These are phyloP conservation scores for Gasterosteus aculeatus DNA, from an alignment of 2,113 vertebrate species.

Conservation along the genomic window DNA sequence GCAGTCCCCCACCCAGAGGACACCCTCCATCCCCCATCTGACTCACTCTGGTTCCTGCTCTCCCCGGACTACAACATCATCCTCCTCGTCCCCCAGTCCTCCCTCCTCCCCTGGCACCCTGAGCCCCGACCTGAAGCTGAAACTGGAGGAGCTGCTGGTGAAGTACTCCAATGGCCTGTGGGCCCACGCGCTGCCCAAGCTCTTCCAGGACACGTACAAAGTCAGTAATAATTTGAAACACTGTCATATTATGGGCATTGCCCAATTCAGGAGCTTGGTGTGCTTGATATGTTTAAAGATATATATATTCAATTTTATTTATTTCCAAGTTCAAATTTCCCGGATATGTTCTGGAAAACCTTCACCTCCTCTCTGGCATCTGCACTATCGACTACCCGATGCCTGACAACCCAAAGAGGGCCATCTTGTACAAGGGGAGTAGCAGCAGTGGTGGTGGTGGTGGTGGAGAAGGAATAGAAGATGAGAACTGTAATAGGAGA, in stretches of 20 bases:
- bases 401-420: conserved; percentile 89
- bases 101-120: conserved; percentile 61
- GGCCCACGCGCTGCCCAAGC: conserved; percentile 92
- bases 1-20: conserved; percentile 44
- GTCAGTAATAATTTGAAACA: conserved; percentile 48
- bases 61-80: conserved; percentile 45
- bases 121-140: conserved; percentile 85
- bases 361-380: conserved; percentile 87
- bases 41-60: conserved; percentile 50
- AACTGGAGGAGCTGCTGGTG: conserved; percentile 86
- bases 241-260: background rate
- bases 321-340: conserved; percentile 86
- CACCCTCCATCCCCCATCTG: conserved; percentile 19
- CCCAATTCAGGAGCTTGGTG: background rate
- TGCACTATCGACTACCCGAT: conserved; percentile 89
- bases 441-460: conserved; percentile 23
- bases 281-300: background rate
- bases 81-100: conserved; percentile 58
- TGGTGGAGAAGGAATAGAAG: conserved; percentile 43
- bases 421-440: conserved; percentile 87
- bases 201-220: conserved; percentile 90
- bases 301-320: conserved; percentile 11
- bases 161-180: conserved; percentile 93
- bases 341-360: conserved; percentile 85
- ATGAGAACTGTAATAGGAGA: conserved; percentile 78